phyloP scores from a whole-genome alignment of 1,140 invertebrate genomes.

The Thaumetopoea pityocampa region DNA sequence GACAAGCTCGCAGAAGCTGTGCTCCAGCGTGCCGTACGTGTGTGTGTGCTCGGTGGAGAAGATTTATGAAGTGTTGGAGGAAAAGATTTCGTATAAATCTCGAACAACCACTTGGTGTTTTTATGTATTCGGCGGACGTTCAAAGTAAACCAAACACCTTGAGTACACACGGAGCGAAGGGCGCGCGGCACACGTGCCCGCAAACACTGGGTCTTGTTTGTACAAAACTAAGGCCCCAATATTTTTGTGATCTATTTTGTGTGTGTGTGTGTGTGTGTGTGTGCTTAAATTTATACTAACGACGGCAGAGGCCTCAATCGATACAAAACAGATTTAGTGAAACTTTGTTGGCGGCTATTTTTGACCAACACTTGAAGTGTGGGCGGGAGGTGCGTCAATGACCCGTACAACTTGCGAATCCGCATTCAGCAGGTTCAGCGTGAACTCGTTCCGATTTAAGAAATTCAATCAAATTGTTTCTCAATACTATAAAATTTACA shows the following conservation, averaged over 20 bases:
- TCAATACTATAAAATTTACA: constrained; percentile 25
- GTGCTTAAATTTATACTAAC: constrained; percentile 1
- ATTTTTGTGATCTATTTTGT: constrained; percentile 26
- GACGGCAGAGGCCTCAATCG: neutral
- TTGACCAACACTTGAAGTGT: constrained; percentile 49
- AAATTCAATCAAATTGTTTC: constrained; percentile 30
- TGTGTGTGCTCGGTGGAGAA: constrained; percentile 3
- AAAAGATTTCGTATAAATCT: constrained; percentile 13
- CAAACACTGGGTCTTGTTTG: constrained; percentile 51
- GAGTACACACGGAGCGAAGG: constrained; percentile 44
- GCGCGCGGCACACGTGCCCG: constrained; percentile 45
- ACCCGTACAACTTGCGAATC: constrained; percentile 69
- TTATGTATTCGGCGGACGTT: constrained; percentile 41
- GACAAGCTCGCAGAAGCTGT: constrained; percentile 2
- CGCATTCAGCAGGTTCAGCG: constrained; percentile 63
- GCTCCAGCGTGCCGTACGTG: neutral
- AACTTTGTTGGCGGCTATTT: constrained; percentile 24
- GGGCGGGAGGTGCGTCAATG: constrained; percentile 70
- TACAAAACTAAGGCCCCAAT: constrained; percentile 33
- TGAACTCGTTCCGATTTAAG: constrained; percentile 30
- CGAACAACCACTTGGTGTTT: constrained; percentile 39
- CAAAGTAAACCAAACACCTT: constrained; percentile 40
- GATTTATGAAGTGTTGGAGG: constrained; percentile 13
- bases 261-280: constrained; percentile 16
- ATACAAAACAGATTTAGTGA: constrained; percentile 7